A percentile compares a stretch with the other conserved stretches of the same genome.
phyloP scores from a whole-genome alignment of 2,888 invertebrate genomes.

The Campoplex capitator region DNA sequence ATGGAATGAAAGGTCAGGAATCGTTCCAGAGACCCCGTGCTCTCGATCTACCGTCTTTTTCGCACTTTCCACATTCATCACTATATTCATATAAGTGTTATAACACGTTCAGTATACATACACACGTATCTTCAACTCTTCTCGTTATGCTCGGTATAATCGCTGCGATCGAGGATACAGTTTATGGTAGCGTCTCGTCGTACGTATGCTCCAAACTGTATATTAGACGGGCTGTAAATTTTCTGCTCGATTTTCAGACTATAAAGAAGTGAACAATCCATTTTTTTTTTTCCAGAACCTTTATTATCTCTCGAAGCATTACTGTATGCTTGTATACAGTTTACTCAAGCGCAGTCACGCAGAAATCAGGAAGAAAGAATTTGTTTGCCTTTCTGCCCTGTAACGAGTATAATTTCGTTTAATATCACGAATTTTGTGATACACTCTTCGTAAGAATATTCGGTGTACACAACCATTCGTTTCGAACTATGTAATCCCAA shows the following conservation, averaged over 20 bases:
- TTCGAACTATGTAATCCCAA: not conserved
- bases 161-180: conserved; percentile 43
- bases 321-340: not conserved
- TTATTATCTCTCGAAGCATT: not conserved
- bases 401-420: conserved; percentile 40
- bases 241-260: conserved; percentile 29
- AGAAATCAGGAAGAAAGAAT: conserved; percentile 15
- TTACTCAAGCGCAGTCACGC: conserved; percentile 19
- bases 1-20: conserved; percentile 70
- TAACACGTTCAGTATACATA: conserved; percentile 9
- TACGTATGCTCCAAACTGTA: conserved; percentile 20
- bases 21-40: conserved; percentile 57
- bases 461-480: conserved; percentile 23
- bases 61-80: conserved; percentile 26
- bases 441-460: not conserved
- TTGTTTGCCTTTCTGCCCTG: conserved; percentile 40
- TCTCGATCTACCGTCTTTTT: conserved; percentile 57
- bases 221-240: conserved; percentile 41
- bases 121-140: conserved; percentile 8
- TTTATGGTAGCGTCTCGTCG: conserved; percentile 55
- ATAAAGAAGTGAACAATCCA: conserved; percentile 40
- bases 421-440: conserved; percentile 16
- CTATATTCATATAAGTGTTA: conserved; percentile 4
- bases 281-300: conserved; percentile 12
- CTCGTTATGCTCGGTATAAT: conserved; percentile 51